Base-by-base conservation (phyloP, 2,888 invertebrate genomes). In the Prosopocoilus inquinatus region DNA sequence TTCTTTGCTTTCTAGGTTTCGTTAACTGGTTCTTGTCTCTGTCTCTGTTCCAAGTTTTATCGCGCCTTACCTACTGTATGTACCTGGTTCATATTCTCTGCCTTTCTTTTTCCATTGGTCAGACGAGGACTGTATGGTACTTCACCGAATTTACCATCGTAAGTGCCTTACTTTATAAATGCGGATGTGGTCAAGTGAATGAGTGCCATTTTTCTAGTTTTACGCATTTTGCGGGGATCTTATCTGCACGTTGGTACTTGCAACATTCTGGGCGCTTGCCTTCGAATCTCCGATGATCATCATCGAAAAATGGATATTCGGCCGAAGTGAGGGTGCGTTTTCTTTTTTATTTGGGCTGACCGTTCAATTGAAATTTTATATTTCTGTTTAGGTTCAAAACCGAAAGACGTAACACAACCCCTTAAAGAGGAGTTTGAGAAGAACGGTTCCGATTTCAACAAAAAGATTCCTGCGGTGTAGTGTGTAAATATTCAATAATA, bases 51-150 rank as follows among this genome's bases (percentile, higher is more conserved):
- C 80, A 81, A 69, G 70, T 82, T 9, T 74, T 82, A 1, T 79
- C 80, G 1, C 77, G 81, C 9, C 71, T 84, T 9, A 82, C 82
- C 0, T 84, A 80, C 59, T 81, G 81, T 7, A 78, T 83, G 69
- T 84, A 82, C 61, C 66, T 84, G 9, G 64, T 81, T 0, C 84
- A 84, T 66, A 66, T 79, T 9, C 72, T 78, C 0, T 68, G 81
- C 46, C 57, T 68, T 12, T 38, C 61, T 4, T 44, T 65, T 8
- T 62, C 60, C 32, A 46, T 66, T 12, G 71, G 63, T 7, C 53
- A 58, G 41, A 51, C 60, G 11, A 54, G 69, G 53, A 64, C 62
- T 12, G 60, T 65, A 8, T 55, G 59, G 16, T 65, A 69, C 50
- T 65, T 69, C 33, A 57, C 53, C 9, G 65, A 72, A 58, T 68